These are phyloP conservation scores for Hylaeus anthracinus DNA, from an alignment of 1,140 invertebrate species.

Conservation along the genomic window DNA sequence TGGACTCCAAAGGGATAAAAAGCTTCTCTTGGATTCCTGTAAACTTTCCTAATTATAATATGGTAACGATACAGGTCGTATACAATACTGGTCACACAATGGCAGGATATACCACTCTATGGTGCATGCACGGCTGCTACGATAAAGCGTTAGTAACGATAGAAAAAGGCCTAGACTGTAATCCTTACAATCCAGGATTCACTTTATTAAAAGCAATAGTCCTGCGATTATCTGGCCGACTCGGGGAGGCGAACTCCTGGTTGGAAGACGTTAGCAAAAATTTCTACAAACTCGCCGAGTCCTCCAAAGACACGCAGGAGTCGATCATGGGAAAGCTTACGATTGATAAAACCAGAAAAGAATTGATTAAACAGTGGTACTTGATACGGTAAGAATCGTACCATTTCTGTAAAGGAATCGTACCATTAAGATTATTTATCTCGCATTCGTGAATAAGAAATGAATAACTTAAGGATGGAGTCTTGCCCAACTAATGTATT, in stretches of 20 bases:
- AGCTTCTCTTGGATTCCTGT: too few relatives aligned
- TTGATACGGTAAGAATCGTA: conserved; percentile 31
- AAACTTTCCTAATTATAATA: too few relatives aligned
- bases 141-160: conserved; percentile 52
- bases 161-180: conserved; percentile 50
- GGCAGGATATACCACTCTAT: conserved; percentile 35
- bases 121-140: conserved; percentile 55
- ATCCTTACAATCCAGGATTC: conserved; percentile 61
- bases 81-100: conserved; percentile 40
- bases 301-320: conserved; percentile 20
- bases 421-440: too few relatives aligned
- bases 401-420: not conserved
- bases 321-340: conserved; percentile 53
- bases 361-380: conserved; percentile 52
- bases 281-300: conserved; percentile 52
- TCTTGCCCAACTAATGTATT: too few relatives aligned
- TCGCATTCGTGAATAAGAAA: too few relatives aligned
- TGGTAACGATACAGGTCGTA: conserved; percentile 26
- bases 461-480: too few relatives aligned
- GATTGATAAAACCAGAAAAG: conserved; percentile 23
- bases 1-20: too few relatives aligned
- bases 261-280: conserved; percentile 44
- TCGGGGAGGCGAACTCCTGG: conserved; percentile 50
- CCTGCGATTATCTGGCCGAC: conserved; percentile 52
- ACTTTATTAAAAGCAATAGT: conserved; percentile 53